phyloP scores from a whole-genome alignment of 1,140 invertebrate species.

The Pachypsylla venusta region DNA sequence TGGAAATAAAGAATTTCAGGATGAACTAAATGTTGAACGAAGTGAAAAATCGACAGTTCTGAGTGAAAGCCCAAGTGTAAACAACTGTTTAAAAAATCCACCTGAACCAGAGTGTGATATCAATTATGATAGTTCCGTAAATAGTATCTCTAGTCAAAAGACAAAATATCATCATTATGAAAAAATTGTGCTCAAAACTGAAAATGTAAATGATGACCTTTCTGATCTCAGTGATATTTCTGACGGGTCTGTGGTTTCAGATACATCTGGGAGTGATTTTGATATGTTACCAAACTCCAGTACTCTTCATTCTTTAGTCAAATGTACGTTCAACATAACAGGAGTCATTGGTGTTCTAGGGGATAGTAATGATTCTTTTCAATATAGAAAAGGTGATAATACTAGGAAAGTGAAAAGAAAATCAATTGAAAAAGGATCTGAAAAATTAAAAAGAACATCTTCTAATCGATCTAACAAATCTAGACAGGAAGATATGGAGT shows the following conservation, averaged over 20 bases:
- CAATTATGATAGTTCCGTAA: no score
- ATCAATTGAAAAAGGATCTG: background rate
- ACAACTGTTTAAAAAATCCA: no score
- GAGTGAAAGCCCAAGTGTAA: no score
- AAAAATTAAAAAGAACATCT: background rate
- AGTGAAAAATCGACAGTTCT: no score
- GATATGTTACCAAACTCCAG: background rate
- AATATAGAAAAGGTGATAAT: no score
- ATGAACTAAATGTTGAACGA: no score
- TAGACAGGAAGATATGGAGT: constrained; percentile 16
- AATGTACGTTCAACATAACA: background rate
- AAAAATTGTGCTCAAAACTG: no score
- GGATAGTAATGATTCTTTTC: no score
- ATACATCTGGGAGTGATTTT: background rate
- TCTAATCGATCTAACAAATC: constrained; percentile 1
- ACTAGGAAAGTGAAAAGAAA: background rate
- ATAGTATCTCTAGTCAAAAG: no score
- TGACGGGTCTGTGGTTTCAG: background rate
- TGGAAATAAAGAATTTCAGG: background rate
- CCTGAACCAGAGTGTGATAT: no score
- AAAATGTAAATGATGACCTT: background rate
- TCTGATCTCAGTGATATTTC: constrained; percentile 1
- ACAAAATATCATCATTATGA: no score
- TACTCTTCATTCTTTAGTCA: constrained; percentile 10
- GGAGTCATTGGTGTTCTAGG: no score